Conservation (phyloP, 1,140 invertebrate genomes). For the Achroia grisella region DNA sequence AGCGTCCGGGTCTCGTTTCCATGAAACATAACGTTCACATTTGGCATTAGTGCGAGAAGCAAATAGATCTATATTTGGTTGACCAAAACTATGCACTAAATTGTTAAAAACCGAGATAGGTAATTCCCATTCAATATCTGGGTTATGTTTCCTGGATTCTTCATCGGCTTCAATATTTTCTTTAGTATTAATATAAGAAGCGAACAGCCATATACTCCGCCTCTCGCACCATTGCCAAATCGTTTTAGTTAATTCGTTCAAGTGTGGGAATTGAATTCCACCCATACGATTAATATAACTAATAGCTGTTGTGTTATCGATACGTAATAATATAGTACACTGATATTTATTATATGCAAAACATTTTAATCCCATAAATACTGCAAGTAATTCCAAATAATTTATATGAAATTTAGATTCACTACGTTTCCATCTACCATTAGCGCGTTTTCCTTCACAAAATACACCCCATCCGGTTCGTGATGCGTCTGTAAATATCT, state of each 20-base stretch:
- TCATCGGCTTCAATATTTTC: constrained; percentile 1
- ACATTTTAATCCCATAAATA: background rate
- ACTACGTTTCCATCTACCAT: background rate
- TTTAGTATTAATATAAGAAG: constrained; percentile 3
- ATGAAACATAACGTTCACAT: background rate
- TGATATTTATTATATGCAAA: background rate
- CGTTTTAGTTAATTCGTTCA: background rate
- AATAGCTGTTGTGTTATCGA: constrained; percentile 1
- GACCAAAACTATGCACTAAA: background rate
- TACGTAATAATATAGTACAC: background rate
- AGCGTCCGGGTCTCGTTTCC: constrained; percentile 1
- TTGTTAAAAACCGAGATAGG: background rate
- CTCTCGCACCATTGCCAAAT: constrained; percentile 1
- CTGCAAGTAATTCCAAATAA: constrained; percentile 2
- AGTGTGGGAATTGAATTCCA: constrained; percentile 1
- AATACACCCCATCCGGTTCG: constrained; percentile 1
- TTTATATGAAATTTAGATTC: background rate
- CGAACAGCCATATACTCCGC: background rate
- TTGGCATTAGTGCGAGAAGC: background rate
- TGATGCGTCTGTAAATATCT: constrained; percentile 6
- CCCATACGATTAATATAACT: background rate
- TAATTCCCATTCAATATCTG: constrained; percentile 5
- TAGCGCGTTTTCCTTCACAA: background rate
- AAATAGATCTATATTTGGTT: constrained; percentile 1
- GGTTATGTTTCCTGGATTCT: constrained; percentile 1